Percentiles rank a stretch among this genome's conserved stretches.
phyloP scores from a whole-genome alignment of 1,140 invertebrate genomes.

The Pantala flavescens region DNA sequence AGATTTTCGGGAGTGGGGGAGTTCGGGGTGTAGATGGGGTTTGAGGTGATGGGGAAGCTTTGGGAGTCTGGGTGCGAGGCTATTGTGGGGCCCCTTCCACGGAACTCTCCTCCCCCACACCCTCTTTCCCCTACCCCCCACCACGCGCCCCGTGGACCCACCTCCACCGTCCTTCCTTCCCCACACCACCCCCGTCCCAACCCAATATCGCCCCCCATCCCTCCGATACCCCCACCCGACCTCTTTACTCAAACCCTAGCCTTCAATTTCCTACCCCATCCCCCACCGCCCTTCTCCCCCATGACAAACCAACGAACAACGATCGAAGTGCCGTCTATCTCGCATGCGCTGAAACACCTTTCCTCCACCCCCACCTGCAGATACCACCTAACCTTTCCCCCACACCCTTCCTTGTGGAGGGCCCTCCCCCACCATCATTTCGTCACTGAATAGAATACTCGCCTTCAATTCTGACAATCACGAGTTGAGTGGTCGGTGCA shows the following conservation, averaged over 20 bases:
- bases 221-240: not conserved
- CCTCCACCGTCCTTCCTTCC: not conserved
- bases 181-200: not conserved
- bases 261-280: not conserved
- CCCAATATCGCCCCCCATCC: not conserved
- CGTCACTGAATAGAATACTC: not conserved
- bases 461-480: conserved; percentile 1
- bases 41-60: conserved; percentile 6
- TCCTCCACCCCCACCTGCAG: not conserved
- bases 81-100: not conserved
- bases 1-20: not conserved
- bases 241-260: not conserved
- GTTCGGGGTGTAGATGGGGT: not conserved
- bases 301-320: not conserved
- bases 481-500: not conserved
- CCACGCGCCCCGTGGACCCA: not conserved
- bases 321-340: not conserved
- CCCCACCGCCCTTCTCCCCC: not conserved
- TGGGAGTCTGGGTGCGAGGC: not conserved
- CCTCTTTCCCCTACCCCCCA: not conserved
- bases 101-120: no score
- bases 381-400: not conserved
- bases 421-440: not conserved
- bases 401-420: not conserved
- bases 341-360: not conserved